Base-by-base conservation (phyloP, 2,113 vertebrate species). In the Indicator indicator region DNA sequence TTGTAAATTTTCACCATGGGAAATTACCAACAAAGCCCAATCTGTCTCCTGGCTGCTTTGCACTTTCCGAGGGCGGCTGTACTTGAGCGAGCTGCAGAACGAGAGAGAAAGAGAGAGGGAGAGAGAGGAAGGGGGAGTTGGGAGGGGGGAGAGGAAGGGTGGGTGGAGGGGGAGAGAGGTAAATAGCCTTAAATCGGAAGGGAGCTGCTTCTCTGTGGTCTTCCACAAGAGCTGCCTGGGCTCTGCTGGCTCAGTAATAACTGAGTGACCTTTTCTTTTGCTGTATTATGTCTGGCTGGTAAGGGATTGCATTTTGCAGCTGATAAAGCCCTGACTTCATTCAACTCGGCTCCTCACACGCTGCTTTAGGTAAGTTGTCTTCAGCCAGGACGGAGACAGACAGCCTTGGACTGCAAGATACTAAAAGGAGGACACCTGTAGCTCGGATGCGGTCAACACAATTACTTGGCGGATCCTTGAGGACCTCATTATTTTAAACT, bases 391-490 rank as follows among this genome's bases (percentile, higher is more conserved):
- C 94, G 79, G 95, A 97, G 93, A 96, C 95, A 97, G 94, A 92
- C 96, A 94, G 96, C 93, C 96, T 93, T 67, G 97, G 97, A 97
- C 96, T 90, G 97, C 96, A 87, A 94, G 94, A 96, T 95, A 90
- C 96, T 96, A 95, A 97, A 98, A 96, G 96, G 93, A 97, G 97
- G 97, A 98, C 98, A 99, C 98, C 98, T 99, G 99, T 99, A 98
- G 98, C 98, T 98, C 95, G 79, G 95, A 92, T 96, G 97, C 97
- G 98, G 97, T 96, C 97, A 94, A 95, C 96, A 96, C 97, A 96
- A 94, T 96, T 95, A 95, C 97, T 97, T 95, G 95, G 96, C 95
- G 96, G 97, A 97, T 98, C 98, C 98, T 98, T 79, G 94, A 97
- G 98, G 98, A 98, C 97, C 98, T 98, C 97, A 97, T 98, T 98